Conservation (phyloP, 2,113 vertebrate genomes). For the Plotosus lineatus region DNA sequence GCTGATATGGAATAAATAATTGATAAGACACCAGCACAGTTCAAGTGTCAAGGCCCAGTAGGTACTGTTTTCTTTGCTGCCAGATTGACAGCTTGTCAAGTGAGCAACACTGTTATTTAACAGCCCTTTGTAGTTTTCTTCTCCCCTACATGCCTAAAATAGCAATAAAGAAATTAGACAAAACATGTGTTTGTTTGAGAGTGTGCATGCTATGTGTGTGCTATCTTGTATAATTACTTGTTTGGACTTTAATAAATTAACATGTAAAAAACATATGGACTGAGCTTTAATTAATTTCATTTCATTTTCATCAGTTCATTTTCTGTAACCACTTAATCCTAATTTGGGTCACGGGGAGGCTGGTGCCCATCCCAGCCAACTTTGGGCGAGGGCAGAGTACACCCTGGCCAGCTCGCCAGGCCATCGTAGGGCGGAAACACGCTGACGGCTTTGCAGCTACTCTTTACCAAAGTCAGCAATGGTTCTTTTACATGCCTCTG, state of each 20-base stretch:
- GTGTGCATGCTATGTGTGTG: background rate
- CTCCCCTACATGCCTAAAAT: background rate
- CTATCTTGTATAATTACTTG: background rate
- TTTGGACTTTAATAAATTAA: background rate
- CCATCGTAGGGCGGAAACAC: too few relatives aligned
- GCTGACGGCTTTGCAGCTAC: too few relatives aligned
- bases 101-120: conserved; percentile 8
- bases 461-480: too few relatives aligned
- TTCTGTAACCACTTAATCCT: too few relatives aligned
- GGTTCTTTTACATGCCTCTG: too few relatives aligned
- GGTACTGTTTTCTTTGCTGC: conserved; percentile 16
- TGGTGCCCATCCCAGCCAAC: too few relatives aligned
- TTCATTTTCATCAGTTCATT: too few relatives aligned
- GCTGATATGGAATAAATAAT: conserved; percentile 11
- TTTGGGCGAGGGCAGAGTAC: too few relatives aligned
- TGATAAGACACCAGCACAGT: conserved; percentile 15
- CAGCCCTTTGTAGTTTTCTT: background rate
- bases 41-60: conserved; percentile 22
- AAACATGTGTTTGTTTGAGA: background rate
- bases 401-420: too few relatives aligned
- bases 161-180: background rate
- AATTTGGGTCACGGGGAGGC: too few relatives aligned
- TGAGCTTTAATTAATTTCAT: background rate
- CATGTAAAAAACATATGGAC: background rate
- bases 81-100: conserved; percentile 13